Conservation (phyloP, 2,888 invertebrate genomes). For the Ectemnius cavifrons region DNA sequence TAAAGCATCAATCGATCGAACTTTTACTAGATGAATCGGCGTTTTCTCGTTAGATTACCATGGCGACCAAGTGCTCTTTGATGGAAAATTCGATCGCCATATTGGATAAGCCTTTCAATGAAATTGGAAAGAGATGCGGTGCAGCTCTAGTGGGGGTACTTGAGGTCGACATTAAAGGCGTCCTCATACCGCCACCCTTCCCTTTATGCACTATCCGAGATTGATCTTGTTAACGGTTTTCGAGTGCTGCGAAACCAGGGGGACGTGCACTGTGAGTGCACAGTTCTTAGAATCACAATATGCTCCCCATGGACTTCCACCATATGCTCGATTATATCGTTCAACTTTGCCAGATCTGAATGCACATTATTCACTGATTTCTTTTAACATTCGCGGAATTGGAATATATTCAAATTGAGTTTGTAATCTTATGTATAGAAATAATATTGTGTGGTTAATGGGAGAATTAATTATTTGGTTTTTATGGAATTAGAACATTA, state of each 20-base stretch:
- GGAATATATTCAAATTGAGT: no score
- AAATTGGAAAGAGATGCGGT: background rate
- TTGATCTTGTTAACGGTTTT: conserved; percentile 1
- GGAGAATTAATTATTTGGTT: no score
- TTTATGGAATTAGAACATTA: no score
- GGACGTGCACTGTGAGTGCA: no score
- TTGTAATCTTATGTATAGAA: no score
- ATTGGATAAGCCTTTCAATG: conserved; percentile 1
- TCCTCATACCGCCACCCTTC: background rate
- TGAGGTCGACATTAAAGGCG: background rate
- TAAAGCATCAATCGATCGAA: background rate
- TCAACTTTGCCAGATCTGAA: no score
- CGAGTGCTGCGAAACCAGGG: background rate
- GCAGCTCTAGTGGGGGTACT: background rate
- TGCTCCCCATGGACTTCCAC: no score
- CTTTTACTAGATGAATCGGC: background rate
- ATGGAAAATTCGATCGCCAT: background rate
- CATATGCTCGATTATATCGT: no score
- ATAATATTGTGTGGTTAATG: no score
- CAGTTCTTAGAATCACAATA: no score
- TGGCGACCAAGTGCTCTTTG: background rate
- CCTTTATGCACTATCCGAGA: background rate
- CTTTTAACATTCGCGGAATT: no score
- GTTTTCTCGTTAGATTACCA: background rate
- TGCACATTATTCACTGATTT: no score